Conservation (phyloP, 1,140 invertebrate genomes). For the Hyposmocoma kahamanoa region DNA sequence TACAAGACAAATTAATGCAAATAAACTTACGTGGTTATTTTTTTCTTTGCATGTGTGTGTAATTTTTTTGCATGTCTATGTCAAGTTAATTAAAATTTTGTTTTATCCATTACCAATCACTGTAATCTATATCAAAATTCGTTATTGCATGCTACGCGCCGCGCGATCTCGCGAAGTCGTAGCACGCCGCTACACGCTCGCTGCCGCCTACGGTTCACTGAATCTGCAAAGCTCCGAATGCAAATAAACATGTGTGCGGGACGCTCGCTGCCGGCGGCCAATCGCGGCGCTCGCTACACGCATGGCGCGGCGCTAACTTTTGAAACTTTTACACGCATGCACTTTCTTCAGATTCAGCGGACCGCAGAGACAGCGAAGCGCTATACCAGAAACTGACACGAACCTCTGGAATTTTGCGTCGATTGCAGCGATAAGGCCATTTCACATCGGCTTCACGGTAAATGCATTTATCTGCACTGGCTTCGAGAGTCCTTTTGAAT, state of each 20-base stretch:
- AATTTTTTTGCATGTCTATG: too few species aligned
- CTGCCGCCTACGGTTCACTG: constrained; percentile 64
- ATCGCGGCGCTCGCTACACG: constrained; percentile 48
- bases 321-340: constrained; percentile 57
- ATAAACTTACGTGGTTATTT: too few species aligned
- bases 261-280: constrained; percentile 34
- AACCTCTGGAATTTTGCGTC: constrained; percentile 67
- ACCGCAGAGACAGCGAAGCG: constrained; percentile 16
- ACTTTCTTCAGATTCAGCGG: constrained; percentile 27
- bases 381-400: constrained; percentile 31
- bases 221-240: constrained; percentile 57
- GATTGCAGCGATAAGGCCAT: constrained; percentile 72
- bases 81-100: too few species aligned
- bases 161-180: constrained; percentile 28
- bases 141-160: constrained; percentile 28
- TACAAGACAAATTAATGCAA: too few species aligned
- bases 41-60: too few species aligned
- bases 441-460: constrained; percentile 53
- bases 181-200: constrained; percentile 46
- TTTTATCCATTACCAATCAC: too few species aligned
- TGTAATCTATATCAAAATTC: too few species aligned
- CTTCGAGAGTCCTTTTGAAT: not conserved
- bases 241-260: constrained; percentile 66
- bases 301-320: constrained; percentile 58
- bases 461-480: constrained; percentile 48